Percentiles rank a stretch among this genome's conserved stretches.
Conservation (phyloP, 2,797 vertebrate genomes). For the Sebastes cheni region DNA sequence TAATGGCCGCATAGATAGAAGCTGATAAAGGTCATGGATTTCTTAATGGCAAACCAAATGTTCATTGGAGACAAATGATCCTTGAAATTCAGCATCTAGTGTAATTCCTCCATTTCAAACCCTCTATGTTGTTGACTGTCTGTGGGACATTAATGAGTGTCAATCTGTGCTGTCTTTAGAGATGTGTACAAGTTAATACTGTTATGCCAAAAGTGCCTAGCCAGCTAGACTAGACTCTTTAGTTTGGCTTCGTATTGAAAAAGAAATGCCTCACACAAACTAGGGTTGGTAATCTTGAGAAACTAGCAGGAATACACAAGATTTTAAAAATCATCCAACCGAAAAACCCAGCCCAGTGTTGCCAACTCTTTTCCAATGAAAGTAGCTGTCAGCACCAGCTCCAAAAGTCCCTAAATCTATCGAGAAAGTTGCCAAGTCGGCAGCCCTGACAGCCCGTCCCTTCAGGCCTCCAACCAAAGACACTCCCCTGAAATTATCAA, state of each 20-base stretch:
- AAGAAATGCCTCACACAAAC: not conserved
- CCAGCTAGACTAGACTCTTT: not conserved
- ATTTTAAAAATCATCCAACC: no score
- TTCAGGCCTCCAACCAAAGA: no score
- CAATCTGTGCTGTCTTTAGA: not conserved
- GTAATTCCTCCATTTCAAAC: not conserved
- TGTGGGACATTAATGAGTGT: not conserved
- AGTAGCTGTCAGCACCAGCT: fast-evolving
- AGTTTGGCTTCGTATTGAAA: slow-evolving; percentile 4
- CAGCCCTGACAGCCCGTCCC: no score
- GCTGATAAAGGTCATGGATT: slow-evolving; percentile 33
- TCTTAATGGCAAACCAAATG: slow-evolving; percentile 16
- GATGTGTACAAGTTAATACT: not conserved
- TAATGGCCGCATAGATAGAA: slow-evolving; percentile 13
- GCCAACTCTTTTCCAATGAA: no score
- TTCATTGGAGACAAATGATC: slow-evolving; percentile 7
- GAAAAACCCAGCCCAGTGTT: no score
- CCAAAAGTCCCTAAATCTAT: no score
- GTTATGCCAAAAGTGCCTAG: not conserved
- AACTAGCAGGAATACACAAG: no score
- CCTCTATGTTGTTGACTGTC: not conserved
- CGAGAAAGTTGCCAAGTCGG: no score
- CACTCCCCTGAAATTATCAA: no score
- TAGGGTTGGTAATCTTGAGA: no score
- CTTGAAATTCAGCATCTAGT: not conserved